phyloP scores from a whole-genome alignment of 2,797 vertebrate genomes.

The Chiroxiphia lanceolata region DNA sequence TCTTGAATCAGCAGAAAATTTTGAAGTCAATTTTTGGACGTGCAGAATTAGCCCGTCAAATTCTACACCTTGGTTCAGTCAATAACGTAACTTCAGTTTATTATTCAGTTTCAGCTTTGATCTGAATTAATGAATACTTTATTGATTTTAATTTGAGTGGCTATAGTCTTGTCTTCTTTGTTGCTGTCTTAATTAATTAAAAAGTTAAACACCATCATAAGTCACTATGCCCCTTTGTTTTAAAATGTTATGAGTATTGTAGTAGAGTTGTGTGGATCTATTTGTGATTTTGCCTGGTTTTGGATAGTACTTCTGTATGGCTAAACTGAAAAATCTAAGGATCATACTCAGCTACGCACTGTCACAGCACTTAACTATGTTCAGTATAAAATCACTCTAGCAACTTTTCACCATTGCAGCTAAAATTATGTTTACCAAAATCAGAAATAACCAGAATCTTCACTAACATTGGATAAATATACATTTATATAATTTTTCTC shows the following conservation, averaged over 20 bases:
- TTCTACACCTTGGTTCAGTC: not conserved
- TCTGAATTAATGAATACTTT: slow-evolving; percentile 46
- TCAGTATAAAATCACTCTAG: not conserved
- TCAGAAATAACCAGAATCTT: not conserved
- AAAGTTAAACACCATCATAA: slow-evolving; percentile 38
- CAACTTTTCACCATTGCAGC: not conserved
- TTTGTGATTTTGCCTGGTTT: not conserved
- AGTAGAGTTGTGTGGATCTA: not conserved
- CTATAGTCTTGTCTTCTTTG: slow-evolving; percentile 11
- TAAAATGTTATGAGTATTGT: not conserved
- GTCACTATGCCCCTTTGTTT: not conserved
- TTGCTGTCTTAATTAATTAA: slow-evolving; percentile 46
- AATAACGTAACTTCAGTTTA: slow-evolving; percentile 20
- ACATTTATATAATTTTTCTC: not conserved
- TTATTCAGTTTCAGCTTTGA: slow-evolving; percentile 51
- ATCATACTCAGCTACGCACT: not conserved
- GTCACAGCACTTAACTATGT: not conserved
- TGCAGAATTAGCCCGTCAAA: slow-evolving; percentile 24
- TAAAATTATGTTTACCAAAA: not conserved
- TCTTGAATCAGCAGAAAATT: not conserved
- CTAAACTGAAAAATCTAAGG: not conserved
- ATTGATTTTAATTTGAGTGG: slow-evolving; percentile 56
- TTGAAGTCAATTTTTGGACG: not conserved
- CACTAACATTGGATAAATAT: not conserved
- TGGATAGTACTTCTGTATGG: not conserved